Base-by-base conservation (phyloP, 2,113 vertebrate genomes). In the Sorex araneus region DNA sequence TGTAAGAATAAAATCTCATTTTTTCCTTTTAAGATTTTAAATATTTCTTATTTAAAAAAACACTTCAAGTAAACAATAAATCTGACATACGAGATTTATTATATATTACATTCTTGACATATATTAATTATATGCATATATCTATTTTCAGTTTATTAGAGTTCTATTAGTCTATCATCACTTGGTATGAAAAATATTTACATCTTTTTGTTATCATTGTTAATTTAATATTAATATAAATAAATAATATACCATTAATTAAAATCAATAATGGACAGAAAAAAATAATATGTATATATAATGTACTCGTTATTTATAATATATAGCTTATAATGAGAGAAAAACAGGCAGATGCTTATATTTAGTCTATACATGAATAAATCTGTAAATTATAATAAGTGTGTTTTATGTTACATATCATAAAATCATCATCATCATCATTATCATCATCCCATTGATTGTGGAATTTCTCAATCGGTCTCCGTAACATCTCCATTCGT, bases 1-100 rank as follows among this genome's bases (percentile, higher is more conserved):
- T 88, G 70, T 87, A 34, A 92, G 23, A 50, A 1, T 69, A 40
- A 67, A 83, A 64, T 30, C 21, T 28, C n/a, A 94, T 74, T 54
- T 23, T 90, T 74, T 6, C 21, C 8, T 77, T 66, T 70, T 86
- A 88, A 18, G 7, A 82, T 82, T 81, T 67, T 64, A 40, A 40
- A 40, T 40, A 40, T 86, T 2, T 27, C 30, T 80, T 81, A 7
- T 66, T 88, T 84, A 78, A 12, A 27, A 76, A 80, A 2, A 4
- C 16, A 63, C 60, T 86, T 13, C 28, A 80, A 82, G 67, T 71
- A 60, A 91, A 66, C 19, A 79, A 10, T 0, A 89, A 67, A 7
- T 40, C 40, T 75, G 10, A 4, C 3, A n/a, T n/a, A 76, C 23
- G 1, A 40, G 40, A 40, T 71, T 66, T 76, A 45, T 80, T 64